Conservation (phyloP, 2,113 vertebrate genomes). For the Solea solea region DNA sequence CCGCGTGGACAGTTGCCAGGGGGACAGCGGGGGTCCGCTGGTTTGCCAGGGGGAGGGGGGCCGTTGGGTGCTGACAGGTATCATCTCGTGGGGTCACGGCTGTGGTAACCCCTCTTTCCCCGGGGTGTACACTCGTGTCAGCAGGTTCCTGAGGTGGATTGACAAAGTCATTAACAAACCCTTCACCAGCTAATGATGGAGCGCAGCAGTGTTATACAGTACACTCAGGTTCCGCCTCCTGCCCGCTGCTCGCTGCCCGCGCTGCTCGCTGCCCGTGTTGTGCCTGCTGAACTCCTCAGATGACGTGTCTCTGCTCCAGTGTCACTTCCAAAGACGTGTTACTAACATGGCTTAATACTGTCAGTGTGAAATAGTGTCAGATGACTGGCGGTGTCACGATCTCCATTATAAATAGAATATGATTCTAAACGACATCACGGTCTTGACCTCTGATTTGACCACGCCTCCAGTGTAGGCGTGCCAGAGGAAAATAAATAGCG, state of each 20-base stretch:
- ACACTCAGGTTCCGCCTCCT: neutral
- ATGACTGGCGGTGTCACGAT: no score
- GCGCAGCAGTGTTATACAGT: neutral
- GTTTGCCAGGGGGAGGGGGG: constrained; percentile 84
- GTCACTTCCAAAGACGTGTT: neutral
- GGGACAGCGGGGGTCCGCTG: constrained; percentile 89
- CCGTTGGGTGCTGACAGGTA: constrained; percentile 86
- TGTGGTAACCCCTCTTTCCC: constrained; percentile 88
- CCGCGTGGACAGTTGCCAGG: constrained; percentile 90
- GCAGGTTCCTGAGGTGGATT: constrained; percentile 88
- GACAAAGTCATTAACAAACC: constrained; percentile 76
- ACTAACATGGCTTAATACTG: neutral
- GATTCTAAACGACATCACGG: no score
- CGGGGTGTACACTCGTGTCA: constrained; percentile 89
- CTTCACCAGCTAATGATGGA: constrained; percentile 33
- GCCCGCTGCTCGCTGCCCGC: no score
- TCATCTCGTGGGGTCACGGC: constrained; percentile 91
- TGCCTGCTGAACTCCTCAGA: neutral
- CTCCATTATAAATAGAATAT: no score
- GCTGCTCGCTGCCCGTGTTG: neutral
- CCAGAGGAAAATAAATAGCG: no score
- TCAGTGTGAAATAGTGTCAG: neutral
- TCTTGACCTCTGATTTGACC: no score
- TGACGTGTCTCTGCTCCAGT: neutral
- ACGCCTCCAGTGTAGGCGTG: no score